Conservation (phyloP, 2,113 vertebrate species). For the Bothrops jararaca region DNA sequence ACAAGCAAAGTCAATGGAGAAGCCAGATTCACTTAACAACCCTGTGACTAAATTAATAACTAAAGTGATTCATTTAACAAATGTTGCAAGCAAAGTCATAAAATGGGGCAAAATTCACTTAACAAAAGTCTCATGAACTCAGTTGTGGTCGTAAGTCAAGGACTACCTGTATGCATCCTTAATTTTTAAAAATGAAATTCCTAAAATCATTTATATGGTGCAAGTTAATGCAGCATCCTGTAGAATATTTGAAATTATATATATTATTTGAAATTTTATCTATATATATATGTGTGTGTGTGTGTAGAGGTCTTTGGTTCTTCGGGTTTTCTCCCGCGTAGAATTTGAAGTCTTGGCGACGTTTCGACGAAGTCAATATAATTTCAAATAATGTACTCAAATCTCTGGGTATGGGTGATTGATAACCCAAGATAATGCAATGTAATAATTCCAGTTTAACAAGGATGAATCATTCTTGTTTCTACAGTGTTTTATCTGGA, state of each 20-base stretch:
- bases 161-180: neutral
- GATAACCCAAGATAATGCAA: constrained; percentile 64
- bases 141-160: neutral
- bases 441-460: constrained; percentile 60
- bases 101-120: neutral
- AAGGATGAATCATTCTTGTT: constrained; percentile 57
- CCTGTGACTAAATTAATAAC: neutral
- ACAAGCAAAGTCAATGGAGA: neutral
- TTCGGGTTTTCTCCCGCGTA: no score
- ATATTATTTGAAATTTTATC: no score
- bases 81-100: neutral
- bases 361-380: no score
- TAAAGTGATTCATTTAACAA: neutral
- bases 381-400: constrained; percentile 37
- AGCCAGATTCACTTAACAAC: neutral
- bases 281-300: no score
- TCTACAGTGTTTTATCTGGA: constrained; percentile 56
- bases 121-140: neutral
- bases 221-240: neutral
- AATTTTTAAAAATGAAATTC: neutral
- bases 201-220: constrained; percentile 15
- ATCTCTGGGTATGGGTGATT: neutral
- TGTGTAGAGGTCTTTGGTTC: no score
- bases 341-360: no score
- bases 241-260: no score